phyloP scores from a whole-genome alignment of 2,888 invertebrate species.

The Mamestra brassicae region DNA sequence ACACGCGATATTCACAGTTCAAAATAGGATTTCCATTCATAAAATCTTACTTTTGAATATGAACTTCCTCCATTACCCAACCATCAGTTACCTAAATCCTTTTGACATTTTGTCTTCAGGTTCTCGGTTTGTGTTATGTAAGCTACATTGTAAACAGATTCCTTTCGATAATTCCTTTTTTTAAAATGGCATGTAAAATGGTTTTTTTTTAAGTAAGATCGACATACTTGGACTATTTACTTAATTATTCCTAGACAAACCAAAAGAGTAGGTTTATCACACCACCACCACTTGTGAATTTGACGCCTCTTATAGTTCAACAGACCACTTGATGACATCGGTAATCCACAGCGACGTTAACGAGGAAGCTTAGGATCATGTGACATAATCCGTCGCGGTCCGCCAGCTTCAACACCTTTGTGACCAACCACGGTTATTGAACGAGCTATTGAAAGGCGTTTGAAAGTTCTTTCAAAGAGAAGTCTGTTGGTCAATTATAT shows the following conservation, averaged over 20 bases:
- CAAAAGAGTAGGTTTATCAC: not conserved
- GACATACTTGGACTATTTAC: not conserved
- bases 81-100: too few relatives aligned
- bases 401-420: constrained; percentile 27
- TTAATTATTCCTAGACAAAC: not conserved
- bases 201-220: not conserved
- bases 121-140: too few relatives aligned
- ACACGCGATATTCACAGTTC: too few relatives aligned
- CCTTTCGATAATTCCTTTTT: not conserved
- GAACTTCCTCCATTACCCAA: too few relatives aligned
- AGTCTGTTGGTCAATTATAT: constrained; percentile 8
- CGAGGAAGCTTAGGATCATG: constrained; percentile 41
- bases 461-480: constrained; percentile 5
- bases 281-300: not conserved
- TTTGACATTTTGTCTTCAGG: too few relatives aligned
- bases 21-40: too few relatives aligned
- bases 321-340: constrained; percentile 14
- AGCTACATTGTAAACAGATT: not conserved
- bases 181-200: not conserved
- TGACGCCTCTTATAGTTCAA: not conserved
- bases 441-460: constrained; percentile 14
- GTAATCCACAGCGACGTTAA: constrained; percentile 26
- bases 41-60: too few relatives aligned
- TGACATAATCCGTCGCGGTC: constrained; percentile 45
- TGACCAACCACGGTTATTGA: constrained; percentile 8